Evolutionary conservation across 1,140 invertebrate genomes (phyloP).

Genomic region (Orchestia grillus): DNA sequence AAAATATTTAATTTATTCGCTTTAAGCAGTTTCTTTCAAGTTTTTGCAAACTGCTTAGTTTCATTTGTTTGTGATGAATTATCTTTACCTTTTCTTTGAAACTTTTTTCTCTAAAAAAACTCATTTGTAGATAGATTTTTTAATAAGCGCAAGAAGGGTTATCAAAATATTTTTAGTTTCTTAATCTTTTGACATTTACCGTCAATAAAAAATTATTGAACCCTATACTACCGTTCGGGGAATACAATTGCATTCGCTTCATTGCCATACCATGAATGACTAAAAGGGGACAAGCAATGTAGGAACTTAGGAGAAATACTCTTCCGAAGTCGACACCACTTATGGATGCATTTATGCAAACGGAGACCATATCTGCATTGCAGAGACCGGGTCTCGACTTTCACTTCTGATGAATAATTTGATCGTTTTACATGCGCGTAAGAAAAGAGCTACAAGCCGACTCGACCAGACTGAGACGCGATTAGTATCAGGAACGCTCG

Average conservation of each 20-base stretch:
- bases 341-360: constrained; percentile 16
- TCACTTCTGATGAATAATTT: constrained; percentile 19
- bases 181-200: not conserved
- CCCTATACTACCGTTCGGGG: not conserved
- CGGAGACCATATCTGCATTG: constrained; percentile 12
- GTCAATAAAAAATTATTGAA: not conserved
- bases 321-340: not conserved
- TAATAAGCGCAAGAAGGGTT: too few species aligned
- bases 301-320: not conserved
- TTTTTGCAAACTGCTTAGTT: not conserved
- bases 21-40: not conserved
- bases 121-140: too few species aligned
- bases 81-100: not conserved
- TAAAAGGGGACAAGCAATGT: not conserved
- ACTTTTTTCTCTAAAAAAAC: not conserved
- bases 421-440: constrained; percentile 15
- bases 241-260: not conserved
- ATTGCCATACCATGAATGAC: not conserved
- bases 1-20: not conserved
- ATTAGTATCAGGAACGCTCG: constrained; percentile 16
- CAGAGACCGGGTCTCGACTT: not conserved
- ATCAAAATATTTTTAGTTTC: not conserved
- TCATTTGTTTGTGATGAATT: not conserved
- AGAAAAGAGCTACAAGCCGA: not conserved
- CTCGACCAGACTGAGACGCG: not conserved